A percentile compares a stretch with the other conserved stretches of the same genome.
These are phyloP conservation scores for Atta colombica DNA, from an alignment of 1,140 invertebrate genomes.

Conservation along the genomic window DNA sequence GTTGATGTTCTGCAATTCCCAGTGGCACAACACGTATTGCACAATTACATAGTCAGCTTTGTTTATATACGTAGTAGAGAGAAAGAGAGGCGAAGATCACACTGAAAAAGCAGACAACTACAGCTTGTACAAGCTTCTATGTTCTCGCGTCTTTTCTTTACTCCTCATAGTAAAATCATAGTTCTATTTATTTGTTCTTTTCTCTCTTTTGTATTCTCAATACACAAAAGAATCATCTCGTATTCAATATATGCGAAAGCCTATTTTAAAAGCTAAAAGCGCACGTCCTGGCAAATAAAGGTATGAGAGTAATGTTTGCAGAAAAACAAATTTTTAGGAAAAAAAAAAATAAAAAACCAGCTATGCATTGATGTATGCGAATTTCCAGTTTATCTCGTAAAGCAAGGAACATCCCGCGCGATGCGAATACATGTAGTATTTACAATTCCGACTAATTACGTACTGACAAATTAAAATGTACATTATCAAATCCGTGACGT, in stretches of 20 bases:
- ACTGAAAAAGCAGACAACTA: slow-evolving; percentile 36
- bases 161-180: slow-evolving; percentile 16
- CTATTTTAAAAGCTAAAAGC: slow-evolving; percentile 26
- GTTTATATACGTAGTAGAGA: neutral
- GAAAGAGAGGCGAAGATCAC: slow-evolving; percentile 15
- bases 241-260: slow-evolving; percentile 35
- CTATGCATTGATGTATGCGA: neutral
- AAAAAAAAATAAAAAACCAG: neutral
- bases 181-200: slow-evolving; percentile 38
- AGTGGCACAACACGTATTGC: slow-evolving; percentile 23
- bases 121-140: slow-evolving; percentile 38
- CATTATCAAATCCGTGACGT: no score
- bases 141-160: slow-evolving; percentile 32
- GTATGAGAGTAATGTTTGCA: slow-evolving; percentile 27
- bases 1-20: slow-evolving; percentile 16
- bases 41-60: slow-evolving; percentile 36
- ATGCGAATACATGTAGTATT: neutral
- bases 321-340: slow-evolving; percentile 5
- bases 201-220: slow-evolving; percentile 19
- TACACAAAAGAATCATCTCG: neutral
- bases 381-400: slow-evolving; percentile 5
- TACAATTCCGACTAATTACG: no score
- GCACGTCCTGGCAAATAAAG: neutral
- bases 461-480: no score
- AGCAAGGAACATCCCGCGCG: neutral